Conservation (phyloP, 92 coral and sea anemone genomes). For the Micromussa lordhowensis region DNA sequence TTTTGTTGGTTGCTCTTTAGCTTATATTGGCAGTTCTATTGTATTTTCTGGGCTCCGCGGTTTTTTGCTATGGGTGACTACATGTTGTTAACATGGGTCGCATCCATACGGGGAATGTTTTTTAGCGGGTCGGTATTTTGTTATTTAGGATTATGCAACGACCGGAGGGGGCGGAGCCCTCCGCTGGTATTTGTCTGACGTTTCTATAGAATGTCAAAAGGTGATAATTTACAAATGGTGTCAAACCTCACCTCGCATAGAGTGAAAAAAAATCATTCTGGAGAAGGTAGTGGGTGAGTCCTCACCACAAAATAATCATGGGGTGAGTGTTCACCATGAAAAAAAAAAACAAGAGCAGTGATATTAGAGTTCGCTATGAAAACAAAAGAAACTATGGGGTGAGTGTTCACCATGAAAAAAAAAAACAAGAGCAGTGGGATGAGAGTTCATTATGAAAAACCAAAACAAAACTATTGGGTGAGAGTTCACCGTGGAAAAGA, state of each 20-base stretch:
- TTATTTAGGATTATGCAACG: not conserved
- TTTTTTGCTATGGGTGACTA: conserved; percentile 1
- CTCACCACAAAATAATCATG: not conserved
- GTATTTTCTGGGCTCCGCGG: conserved; percentile 3
- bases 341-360: no score
- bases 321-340: no score
- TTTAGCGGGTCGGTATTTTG: not conserved
- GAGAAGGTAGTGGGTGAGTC: not conserved
- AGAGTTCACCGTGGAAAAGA: no score
- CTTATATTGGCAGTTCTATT: no score
- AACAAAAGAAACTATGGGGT: no score
- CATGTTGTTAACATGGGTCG: not conserved
- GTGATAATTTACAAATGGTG: conserved; percentile 1
- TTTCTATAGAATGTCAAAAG: not conserved
- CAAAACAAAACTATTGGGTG: no score
- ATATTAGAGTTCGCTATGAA: no score
- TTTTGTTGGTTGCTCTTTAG: no score
- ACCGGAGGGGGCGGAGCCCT: not conserved
- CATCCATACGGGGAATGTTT: not conserved
- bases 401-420: no score
- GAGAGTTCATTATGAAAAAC: no score
- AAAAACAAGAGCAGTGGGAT: no score
- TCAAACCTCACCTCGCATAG: conserved; percentile 5
- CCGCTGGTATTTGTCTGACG: conserved; percentile 4
- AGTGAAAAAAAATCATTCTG: not conserved